Conservation (phyloP, 1,140 invertebrate species). For the Manduca sexta region DNA sequence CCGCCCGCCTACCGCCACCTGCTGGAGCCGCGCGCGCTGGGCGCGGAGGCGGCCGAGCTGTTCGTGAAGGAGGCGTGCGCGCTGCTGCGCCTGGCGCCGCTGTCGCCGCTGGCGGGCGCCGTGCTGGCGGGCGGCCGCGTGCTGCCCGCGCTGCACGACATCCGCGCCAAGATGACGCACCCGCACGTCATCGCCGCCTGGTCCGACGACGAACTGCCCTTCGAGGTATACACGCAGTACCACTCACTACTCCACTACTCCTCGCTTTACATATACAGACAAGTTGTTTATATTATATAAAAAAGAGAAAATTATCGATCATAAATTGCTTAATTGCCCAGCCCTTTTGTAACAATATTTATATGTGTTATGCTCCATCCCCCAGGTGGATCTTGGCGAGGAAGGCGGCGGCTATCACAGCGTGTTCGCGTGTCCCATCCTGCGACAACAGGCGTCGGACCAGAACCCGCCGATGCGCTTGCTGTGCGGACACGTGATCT, state of each 20-base stretch:
- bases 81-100: conserved; percentile 85
- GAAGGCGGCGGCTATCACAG: conserved; percentile 94
- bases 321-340: too few relatives aligned
- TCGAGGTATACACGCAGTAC: conserved; percentile 77
- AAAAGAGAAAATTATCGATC: too few relatives aligned
- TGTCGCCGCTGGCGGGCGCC: conserved; percentile 79
- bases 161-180: conserved; percentile 97
- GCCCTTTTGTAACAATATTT: too few relatives aligned
- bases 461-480: conserved; percentile 97
- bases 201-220: conserved; percentile 97
- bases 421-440: conserved; percentile 98
- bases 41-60: conserved; percentile 86
- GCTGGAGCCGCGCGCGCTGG: conserved; percentile 43
- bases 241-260: too few relatives aligned
- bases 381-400: conserved; percentile 77
- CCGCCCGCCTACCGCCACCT: conserved; percentile 40
- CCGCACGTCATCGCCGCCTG: conserved; percentile 95
- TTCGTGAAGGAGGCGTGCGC: conserved; percentile 95
- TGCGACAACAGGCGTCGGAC: conserved; percentile 96
- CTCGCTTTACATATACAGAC: too few relatives aligned
- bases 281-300: too few relatives aligned
- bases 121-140: conserved; percentile 95
- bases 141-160: conserved; percentile 92
- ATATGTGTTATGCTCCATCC: too few relatives aligned
- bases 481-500: conserved; percentile 98